A percentile compares a stretch with the other conserved stretches of the same genome.
phyloP scores from a whole-genome alignment of 2,797 vertebrate genomes.

The Aldrovandia affinis region DNA sequence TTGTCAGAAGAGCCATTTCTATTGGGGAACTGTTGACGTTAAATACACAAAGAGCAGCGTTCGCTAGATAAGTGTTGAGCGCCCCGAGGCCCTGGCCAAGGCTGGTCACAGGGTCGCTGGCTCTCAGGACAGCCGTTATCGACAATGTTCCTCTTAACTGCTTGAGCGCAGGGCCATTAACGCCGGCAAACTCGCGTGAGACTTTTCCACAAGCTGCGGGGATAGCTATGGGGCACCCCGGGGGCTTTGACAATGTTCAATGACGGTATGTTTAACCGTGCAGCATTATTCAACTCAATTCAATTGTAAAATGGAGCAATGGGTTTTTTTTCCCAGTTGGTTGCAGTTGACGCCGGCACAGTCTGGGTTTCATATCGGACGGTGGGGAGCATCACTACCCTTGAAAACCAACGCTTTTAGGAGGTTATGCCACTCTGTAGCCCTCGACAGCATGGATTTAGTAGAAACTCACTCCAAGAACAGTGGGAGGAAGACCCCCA shows the following conservation, averaged over 20 bases:
- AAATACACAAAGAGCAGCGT: slow-evolving; percentile 4
- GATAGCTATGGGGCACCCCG: background rate
- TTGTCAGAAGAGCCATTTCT: background rate
- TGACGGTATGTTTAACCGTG: background rate
- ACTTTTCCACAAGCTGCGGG: background rate
- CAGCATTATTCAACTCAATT: background rate
- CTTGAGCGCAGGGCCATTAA: background rate
- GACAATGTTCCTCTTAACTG: background rate
- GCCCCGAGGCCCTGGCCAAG: background rate
- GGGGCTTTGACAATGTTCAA: background rate
- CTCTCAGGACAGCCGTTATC: background rate
- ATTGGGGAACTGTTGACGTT: background rate
- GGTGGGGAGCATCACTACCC: background rate
- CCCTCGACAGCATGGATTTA: background rate
- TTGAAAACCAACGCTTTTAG: no score
- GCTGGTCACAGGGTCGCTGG: background rate
- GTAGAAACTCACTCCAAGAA: background rate
- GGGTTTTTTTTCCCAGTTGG: background rate
- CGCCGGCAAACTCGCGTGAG: background rate
- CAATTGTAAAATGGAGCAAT: background rate
- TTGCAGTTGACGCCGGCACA: no score
- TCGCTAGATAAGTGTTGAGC: background rate
- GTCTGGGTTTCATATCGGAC: no score
- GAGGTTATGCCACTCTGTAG: background rate
- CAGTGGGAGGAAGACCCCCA: background rate